A percentile compares a stretch with the other conserved stretches of the same genome.
These are phyloP conservation scores for Danio choprae DNA, from an alignment of 2,797 vertebrate genomes.

Conservation along the genomic window DNA sequence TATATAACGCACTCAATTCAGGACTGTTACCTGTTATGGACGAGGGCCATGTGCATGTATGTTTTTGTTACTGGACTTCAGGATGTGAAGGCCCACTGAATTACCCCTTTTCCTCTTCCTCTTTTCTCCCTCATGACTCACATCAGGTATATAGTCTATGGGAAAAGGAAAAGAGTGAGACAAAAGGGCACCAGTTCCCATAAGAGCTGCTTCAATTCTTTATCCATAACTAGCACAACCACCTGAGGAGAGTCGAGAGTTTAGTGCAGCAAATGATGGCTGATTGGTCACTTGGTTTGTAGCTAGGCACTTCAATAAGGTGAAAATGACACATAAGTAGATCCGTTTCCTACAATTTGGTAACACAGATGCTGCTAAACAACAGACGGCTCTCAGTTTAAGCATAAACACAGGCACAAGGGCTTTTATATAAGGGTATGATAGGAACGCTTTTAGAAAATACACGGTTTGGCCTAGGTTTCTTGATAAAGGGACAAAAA, in stretches of 20 bases:
- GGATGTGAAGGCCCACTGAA: conserved; percentile 34
- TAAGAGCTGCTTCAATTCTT: neutral
- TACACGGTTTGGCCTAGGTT: neutral
- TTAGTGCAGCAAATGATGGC: conserved; percentile 34
- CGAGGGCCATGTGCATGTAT: conserved; percentile 17
- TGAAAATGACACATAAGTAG: conserved; percentile 74
- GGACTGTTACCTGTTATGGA: conserved; percentile 41
- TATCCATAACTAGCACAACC: conserved; percentile 21
- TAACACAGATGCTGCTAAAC: conserved; percentile 68
- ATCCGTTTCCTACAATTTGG: conserved; percentile 70
- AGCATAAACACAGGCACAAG: conserved; percentile 17
- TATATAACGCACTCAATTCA: conserved; percentile 41
- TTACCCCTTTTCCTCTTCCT: conserved; percentile 43
- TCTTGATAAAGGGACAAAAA: conserved; percentile 12
- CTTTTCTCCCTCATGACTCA: conserved; percentile 12
- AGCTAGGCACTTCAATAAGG: conserved; percentile 68
- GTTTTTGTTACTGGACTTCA: conserved; percentile 29
- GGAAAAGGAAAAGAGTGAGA: conserved; percentile 36
- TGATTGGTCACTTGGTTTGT: conserved; percentile 66
- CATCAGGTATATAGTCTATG: conserved; percentile 28
- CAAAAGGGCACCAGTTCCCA: conserved; percentile 18
- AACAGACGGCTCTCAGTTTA: conserved; percentile 40
- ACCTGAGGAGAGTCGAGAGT: neutral
- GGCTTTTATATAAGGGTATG: conserved; percentile 11
- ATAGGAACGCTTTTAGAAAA: conserved; percentile 15